Evolutionary conservation across 2,888 invertebrate species (phyloP), one percentile per base, ranked within the genome.

Genomic region (Bruchidius siliquastri): DNA sequence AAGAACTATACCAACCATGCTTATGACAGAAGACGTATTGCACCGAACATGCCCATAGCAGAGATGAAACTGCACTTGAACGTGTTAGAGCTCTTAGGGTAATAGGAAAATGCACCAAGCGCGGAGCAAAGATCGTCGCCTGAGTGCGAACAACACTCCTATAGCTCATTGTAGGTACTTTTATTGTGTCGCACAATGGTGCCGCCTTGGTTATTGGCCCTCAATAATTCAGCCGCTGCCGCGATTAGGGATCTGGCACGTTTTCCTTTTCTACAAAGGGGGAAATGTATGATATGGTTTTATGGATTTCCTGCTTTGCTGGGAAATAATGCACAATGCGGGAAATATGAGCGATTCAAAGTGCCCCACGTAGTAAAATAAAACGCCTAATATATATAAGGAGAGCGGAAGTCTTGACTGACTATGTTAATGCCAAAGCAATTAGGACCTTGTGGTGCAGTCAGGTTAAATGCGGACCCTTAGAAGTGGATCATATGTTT

Each of bases 131-230:
- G 49, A 49, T 49, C 49, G 49, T 49, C 18, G 49, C 13, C 49
- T 49, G 49, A 13, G 49, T 13, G 68, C 21, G 68, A 68, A 68
- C 68, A 22, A 22, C 22, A 68, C 21, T 13, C 68, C 21, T 20
- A 68, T 68, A 68, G 20, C 21, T 68, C 68, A 68, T 68, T 68
- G 21, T 21, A 22, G 68, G 68, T 68, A 68, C 22, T 68, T 68
- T 68, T 68, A 68, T 49, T 68, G 68, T 68, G 21, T 22, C 68
- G 8, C 22, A 68, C 68, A 68, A 68, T 68, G 21, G 21, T n/a
- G 21, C 68, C 68, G 68, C 8, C 68, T 68, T 68, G 68, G 68
- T 68, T 21, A 68, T 22, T 68, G 21, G 21, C 18, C 68, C 68
- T 68, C 68, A 68, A 68, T 68, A 68, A 68, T 68, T 68, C 68